Evolutionary conservation across 2,113 vertebrate genomes (phyloP), one percentile per base, ranked within the genome.

Genomic region (Dascyllus trimaculatus): DNA sequence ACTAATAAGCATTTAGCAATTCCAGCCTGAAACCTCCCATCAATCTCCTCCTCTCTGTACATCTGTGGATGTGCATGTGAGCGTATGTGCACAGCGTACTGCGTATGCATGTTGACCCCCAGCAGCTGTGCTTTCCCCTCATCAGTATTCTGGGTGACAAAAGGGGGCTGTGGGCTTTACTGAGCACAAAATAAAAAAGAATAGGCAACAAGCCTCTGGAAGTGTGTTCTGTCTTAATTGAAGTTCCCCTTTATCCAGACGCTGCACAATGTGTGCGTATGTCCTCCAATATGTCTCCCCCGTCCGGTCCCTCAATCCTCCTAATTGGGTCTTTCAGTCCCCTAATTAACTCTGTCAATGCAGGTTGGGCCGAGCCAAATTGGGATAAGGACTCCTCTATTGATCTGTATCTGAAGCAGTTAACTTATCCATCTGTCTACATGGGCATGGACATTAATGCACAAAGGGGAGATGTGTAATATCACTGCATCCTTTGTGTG

Each of bases 321-420:
- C 90, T 95, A 94, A 95, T 95, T 95, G 93, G 93, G 70, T 82
- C 91, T 93, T 94, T 94, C 91, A 88, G 93, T 81, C 89, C 80
- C 71, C 91, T 92, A 93, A 95, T 94, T 93, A 95, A 93, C 94
- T 93, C 89, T 86, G 88, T 91, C 88, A 88, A 78, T 85, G 83
- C 82, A 84, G 61, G 74, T 73, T 38, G 57, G 35, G 67, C 62
- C 57, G 69, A 86, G 89, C 90, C 86, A 90, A 92, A 70, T 79
- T 85, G 61, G 66, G 75, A 85, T 87, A 79, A 85, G 68, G 22
- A 26, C 49, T 83, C 82, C 40, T 82, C 83, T 73, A 93, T 93
- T 91, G 90, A 94, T 92, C 78, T 64, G 67, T 67, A 90, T 89
- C 67, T 83, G 83, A 81, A 82, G 81, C 59, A 54, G 83, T 91